These are phyloP conservation scores for Centroberyx gerrardi DNA, from an alignment of 2,797 vertebrate genomes.

Conservation along the genomic window DNA sequence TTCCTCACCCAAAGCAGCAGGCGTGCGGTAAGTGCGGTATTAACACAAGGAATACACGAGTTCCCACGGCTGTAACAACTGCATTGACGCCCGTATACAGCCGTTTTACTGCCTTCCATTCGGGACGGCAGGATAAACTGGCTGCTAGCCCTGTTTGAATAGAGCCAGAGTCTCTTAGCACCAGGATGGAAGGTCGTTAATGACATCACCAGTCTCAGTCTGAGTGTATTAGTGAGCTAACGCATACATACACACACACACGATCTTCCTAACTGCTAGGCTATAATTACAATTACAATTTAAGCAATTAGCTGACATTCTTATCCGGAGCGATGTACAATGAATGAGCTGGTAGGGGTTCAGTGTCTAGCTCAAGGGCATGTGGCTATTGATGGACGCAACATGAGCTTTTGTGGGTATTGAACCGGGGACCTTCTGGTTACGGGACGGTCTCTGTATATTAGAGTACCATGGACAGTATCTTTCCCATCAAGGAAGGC, in stretches of 20 bases:
- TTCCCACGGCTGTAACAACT: conserved; percentile 65
- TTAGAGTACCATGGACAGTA: too few relatives aligned
- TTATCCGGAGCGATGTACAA: too few relatives aligned
- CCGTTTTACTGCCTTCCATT: conserved; percentile 61
- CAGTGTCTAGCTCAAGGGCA: too few relatives aligned
- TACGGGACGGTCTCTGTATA: too few relatives aligned
- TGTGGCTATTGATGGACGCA: too few relatives aligned
- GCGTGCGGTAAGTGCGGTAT: conserved; percentile 27
- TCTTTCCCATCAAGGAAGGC: too few relatives aligned
- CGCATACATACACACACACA: conserved; percentile 15
- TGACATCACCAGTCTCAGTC: conserved; percentile 56
- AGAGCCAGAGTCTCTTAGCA: conserved; percentile 71
- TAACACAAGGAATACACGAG: conserved; percentile 29
- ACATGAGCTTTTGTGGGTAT: too few relatives aligned
- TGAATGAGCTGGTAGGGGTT: neutral
- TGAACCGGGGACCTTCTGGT: too few relatives aligned
- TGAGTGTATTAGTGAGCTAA: conserved; percentile 44
- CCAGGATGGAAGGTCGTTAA: conserved; percentile 65
- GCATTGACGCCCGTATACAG: conserved; percentile 38
- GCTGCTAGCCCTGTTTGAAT: conserved; percentile 62
- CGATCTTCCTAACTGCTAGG: neutral
- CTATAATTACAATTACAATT: neutral
- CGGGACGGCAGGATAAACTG: conserved; percentile 54
- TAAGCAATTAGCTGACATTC: neutral
- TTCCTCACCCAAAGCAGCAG: conserved; percentile 4